A percentile compares a stretch with the other conserved stretches of the same genome.
These are phyloP conservation scores for Archips crataeganus DNA, from an alignment of 2,888 invertebrate genomes.

Conservation along the genomic window DNA sequence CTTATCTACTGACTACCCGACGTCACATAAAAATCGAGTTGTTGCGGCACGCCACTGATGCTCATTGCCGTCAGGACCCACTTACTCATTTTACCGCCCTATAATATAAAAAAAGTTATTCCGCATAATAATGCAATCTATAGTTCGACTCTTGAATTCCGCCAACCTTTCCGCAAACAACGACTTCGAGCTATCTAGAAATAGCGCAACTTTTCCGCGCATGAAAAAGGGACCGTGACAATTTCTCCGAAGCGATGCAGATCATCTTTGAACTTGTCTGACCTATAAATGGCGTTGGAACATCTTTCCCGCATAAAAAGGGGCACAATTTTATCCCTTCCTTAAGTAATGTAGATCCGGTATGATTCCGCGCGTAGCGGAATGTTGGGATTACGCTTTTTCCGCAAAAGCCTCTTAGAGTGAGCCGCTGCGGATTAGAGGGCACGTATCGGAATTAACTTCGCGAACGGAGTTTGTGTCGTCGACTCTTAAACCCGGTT, in stretches of 20 bases:
- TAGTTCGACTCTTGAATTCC: background rate
- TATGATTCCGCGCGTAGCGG: slow-evolving; percentile 7
- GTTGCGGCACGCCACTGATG: too few relatives aligned
- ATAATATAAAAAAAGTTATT: too few relatives aligned
- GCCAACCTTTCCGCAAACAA: background rate
- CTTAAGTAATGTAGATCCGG: slow-evolving; percentile 10
- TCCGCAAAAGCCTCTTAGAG: slow-evolving; percentile 20
- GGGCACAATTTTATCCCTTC: slow-evolving; percentile 7
- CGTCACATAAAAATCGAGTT: too few relatives aligned
- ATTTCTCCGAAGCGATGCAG: background rate
- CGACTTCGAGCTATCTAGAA: background rate
- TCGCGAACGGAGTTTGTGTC: background rate
- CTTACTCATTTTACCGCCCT: too few relatives aligned
- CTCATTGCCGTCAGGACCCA: too few relatives aligned
- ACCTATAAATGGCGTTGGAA: slow-evolving; percentile 1
- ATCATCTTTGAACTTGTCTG: slow-evolving; percentile 5
- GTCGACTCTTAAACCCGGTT: background rate
- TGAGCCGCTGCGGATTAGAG: slow-evolving; percentile 4
- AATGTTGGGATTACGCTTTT: slow-evolving; percentile 4
- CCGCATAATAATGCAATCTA: background rate
- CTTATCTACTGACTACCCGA: too few relatives aligned
- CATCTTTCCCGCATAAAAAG: slow-evolving; percentile 9
- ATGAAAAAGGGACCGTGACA: background rate
- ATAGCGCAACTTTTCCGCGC: slow-evolving; percentile 5
- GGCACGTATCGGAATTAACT: slow-evolving; percentile 16